Evolutionary conservation across 2,888 invertebrate genomes (phyloP), one percentile per base, ranked within the genome.

Genomic region (Lutraria lutraria): DNA sequence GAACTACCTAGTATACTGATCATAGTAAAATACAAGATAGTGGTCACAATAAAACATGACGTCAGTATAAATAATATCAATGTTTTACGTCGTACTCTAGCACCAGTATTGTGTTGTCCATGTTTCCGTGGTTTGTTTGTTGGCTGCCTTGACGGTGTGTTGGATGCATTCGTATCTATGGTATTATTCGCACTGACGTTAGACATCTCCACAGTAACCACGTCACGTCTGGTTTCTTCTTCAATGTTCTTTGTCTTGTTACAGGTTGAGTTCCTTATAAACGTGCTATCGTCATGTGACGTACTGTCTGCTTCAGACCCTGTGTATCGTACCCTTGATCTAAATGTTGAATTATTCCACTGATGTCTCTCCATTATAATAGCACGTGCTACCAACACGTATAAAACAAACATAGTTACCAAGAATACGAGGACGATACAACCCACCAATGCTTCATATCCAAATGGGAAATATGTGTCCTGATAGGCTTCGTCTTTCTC

Each of bases 11-110:
- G 79, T 10, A 82, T 72, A 4, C 56, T 56, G 21, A 90, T 72
- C 19, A 88, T 16, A 6, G 81, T 82, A 2, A 81, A 53, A 52
- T 90, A 90, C 56, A 88, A 53, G 25, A 90, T 53, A 0, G 86
- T 80, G 53, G 88, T 90, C 15, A 86, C 63, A 21, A 90, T 76
- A 52, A 88, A 88, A 8, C 68, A 68, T 0, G 56, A 29, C 12
- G 88, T 88, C 8, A 90, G 31, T 19, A 88, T 84, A 21, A 90
- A 79, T 88, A 90, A 86, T 29, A 88, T 90, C 31, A 86, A 43
- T 34, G 90, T 90, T 34, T 90, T 90, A 12, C 83, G 63, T 54
- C 88, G 79, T 56, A 90, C 60, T 29, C 86, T 81, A 63, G 21
- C 21, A 56, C 19, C 56, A 16, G 56, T 6, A 3, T 13, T 21